Evolutionary conservation across 2,888 invertebrate genomes (phyloP).

Genomic region (Machimus rusticus): DNA sequence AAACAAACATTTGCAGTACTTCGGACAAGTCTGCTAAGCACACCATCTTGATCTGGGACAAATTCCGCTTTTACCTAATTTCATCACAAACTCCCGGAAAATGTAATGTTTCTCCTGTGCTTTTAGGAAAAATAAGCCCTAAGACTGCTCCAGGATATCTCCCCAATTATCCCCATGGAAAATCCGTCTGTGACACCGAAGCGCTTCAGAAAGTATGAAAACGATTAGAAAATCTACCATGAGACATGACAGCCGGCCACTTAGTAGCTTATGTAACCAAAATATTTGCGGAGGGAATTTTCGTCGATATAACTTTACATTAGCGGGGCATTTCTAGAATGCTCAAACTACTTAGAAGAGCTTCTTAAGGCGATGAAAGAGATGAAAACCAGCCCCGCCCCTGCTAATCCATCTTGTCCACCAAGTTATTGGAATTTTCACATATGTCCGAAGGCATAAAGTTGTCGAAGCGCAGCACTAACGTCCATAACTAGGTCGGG

Average conservation of each 20-base stretch:
- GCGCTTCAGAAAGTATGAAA: background rate
- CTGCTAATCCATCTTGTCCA: background rate
- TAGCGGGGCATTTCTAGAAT: constrained; percentile 3
- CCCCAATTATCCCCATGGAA: background rate
- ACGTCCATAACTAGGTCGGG: background rate
- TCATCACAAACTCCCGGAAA: background rate
- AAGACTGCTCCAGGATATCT: background rate
- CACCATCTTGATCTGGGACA: background rate
- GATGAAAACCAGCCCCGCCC: background rate
- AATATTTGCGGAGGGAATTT: background rate
- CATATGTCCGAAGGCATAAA: background rate
- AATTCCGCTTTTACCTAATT: background rate
- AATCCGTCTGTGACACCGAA: background rate
- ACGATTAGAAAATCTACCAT: background rate
- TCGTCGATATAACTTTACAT: constrained; percentile 13
- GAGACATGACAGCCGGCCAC: background rate
- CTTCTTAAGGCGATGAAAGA: background rate
- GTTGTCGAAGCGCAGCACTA: background rate
- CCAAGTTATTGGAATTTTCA: constrained; percentile 17
- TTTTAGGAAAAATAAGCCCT: background rate
- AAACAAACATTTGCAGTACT: background rate
- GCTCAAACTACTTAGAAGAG: constrained; percentile 7
- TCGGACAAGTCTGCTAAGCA: background rate
- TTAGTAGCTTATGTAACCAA: constrained; percentile 1
- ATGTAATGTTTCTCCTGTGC: background rate